Evolutionary conservation across 2,888 invertebrate species (phyloP).

Genomic region (Drosophila melanosoma): DNA sequence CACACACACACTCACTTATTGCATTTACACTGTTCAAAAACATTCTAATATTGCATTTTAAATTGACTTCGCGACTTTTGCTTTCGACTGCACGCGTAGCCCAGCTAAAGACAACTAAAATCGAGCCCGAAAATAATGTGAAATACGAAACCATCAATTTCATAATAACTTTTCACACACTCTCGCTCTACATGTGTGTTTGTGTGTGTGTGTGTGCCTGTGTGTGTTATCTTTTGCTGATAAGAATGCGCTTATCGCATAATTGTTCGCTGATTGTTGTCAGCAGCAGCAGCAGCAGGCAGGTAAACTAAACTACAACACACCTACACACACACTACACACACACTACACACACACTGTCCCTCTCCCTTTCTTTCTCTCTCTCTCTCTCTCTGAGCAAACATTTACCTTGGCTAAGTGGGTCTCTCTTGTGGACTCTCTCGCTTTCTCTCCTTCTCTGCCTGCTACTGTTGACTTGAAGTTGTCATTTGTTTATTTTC

Average conservation of each 20-base stretch:
- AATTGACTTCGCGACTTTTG: constrained; percentile 28
- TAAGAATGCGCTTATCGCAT: constrained; percentile 71
- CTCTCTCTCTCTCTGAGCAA: constrained; percentile 7
- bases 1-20: constrained; percentile 2
- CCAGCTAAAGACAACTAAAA: constrained; percentile 65
- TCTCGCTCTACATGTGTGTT: background rate
- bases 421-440: constrained; percentile 1
- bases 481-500: constrained; percentile 44
- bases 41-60: background rate
- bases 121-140: constrained; percentile 33
- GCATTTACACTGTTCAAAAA: constrained; percentile 14
- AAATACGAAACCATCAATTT: constrained; percentile 52
- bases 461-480: constrained; percentile 37
- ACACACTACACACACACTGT: constrained; percentile 1
- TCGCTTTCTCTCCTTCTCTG: constrained; percentile 4
- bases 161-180: constrained; percentile 67
- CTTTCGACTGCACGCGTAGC: constrained; percentile 61
- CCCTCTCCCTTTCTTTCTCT: background rate
- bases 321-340: background rate
- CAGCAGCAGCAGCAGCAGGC: constrained; percentile 47
- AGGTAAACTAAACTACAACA: constrained; percentile 53
- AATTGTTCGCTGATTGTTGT: constrained; percentile 75
- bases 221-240: constrained; percentile 64
- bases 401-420: constrained; percentile 12
- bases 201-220: constrained; percentile 24